These are phyloP conservation scores for Campoletis raptor DNA, from an alignment of 2,888 invertebrate genomes.

Conservation along the genomic window DNA sequence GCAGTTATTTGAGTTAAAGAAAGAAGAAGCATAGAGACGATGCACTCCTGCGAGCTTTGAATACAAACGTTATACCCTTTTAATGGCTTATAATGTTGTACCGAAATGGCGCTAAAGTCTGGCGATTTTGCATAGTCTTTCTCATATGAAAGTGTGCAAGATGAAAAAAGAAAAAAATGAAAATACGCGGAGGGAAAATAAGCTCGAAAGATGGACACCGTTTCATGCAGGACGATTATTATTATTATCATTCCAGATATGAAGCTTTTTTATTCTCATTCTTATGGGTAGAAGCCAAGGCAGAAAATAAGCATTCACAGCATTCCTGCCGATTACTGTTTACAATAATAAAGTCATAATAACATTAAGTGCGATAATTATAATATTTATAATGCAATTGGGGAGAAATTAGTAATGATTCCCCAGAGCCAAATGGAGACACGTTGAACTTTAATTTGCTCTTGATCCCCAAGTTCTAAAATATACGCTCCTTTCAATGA, in stretches of 20 bases:
- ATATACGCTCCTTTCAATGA: too few species aligned
- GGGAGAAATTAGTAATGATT: constrained; percentile 13
- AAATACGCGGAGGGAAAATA: background rate
- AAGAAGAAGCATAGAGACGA: constrained; percentile 30
- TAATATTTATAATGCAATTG: constrained; percentile 15
- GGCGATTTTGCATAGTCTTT: constrained; percentile 2
- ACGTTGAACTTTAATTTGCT: background rate
- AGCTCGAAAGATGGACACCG: background rate
- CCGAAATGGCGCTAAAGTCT: constrained; percentile 10
- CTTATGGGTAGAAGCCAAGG: background rate
- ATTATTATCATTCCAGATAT: constrained; percentile 31
- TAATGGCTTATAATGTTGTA: constrained; percentile 49
- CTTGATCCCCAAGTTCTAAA: too few species aligned
- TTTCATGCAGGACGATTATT: constrained; percentile 32
- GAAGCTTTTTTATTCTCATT: constrained; percentile 19
- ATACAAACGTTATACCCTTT: constrained; percentile 57
- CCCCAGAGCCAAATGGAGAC: background rate
- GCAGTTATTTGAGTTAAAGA: background rate
- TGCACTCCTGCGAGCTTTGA: constrained; percentile 41
- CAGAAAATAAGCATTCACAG: background rate
- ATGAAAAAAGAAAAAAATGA: constrained; percentile 20
- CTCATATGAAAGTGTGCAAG: background rate
- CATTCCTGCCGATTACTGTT: constrained; percentile 9
- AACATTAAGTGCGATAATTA: background rate
- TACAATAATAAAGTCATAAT: constrained; percentile 12